Conservation (phyloP, 2,888 invertebrate species). For the Rhagonycha lutea region DNA sequence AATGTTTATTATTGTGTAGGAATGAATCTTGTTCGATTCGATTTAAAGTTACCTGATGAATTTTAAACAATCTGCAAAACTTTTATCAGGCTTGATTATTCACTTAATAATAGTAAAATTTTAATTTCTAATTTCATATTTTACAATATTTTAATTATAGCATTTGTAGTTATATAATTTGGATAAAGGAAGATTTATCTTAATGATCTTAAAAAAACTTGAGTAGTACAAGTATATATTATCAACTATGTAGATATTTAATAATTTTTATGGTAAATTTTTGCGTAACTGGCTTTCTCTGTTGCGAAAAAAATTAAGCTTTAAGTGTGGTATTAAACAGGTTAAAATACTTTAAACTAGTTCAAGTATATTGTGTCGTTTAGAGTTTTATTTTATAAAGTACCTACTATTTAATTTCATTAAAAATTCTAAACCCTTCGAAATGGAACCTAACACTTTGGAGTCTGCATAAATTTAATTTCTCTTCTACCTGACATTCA, state of each 20-base stretch:
- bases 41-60: neutral
- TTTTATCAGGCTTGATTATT: neutral
- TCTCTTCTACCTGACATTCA: too few species aligned
- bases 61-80: neutral
- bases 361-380: constrained; percentile 4
- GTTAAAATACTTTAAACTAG: constrained; percentile 7
- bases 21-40: neutral
- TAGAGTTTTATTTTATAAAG: neutral
- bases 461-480: too few species aligned
- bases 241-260: neutral
- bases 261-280: neutral
- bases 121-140: too few species aligned
- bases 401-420: neutral
- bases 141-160: neutral
- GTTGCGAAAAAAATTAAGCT: constrained; percentile 11
- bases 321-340: constrained; percentile 4
- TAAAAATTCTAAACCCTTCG: neutral
- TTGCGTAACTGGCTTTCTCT: constrained; percentile 11
- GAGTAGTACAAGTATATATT: neutral
- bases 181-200: neutral
- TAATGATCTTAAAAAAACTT: neutral
- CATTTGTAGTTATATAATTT: neutral
- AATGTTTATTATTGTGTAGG: neutral
- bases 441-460: neutral
- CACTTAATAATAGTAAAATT: neutral